phyloP scores from a whole-genome alignment of 2,888 invertebrate species.

The Pammene fasciana region DNA sequence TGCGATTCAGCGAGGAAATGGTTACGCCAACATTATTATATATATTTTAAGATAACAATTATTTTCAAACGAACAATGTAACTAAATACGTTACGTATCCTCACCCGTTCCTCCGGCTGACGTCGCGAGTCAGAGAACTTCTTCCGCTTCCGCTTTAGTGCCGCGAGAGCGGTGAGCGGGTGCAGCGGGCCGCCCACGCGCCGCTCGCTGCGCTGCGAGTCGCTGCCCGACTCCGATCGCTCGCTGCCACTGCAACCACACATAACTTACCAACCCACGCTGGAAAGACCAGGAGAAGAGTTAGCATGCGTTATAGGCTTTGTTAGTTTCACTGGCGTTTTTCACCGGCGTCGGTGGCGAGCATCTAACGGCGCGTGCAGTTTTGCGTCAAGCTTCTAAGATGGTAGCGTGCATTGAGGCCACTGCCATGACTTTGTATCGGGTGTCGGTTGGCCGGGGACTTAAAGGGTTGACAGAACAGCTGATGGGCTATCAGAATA shows the following conservation, averaged over 20 bases:
- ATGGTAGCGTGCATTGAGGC: too few relatives aligned
- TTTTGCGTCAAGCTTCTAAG: too few relatives aligned
- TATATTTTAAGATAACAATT: too few relatives aligned
- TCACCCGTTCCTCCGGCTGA: slow-evolving; percentile 65
- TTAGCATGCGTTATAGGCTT: slow-evolving; percentile 8
- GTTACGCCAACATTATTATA: too few relatives aligned
- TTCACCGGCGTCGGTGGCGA: background rate
- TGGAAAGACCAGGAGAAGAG: slow-evolving; percentile 18
- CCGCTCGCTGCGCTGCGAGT: slow-evolving; percentile 86
- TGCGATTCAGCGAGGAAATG: too few relatives aligned
- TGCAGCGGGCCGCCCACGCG: slow-evolving; percentile 60
- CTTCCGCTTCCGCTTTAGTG: slow-evolving; percentile 90
- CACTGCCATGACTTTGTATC: too few relatives aligned
- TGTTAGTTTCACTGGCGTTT: background rate
- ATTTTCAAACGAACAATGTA: too few relatives aligned
- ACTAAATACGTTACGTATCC: background rate
- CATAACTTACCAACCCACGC: slow-evolving; percentile 39
- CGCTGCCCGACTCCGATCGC: slow-evolving; percentile 87
- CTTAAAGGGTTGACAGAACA: too few relatives aligned
- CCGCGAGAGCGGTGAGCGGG: slow-evolving; percentile 86
- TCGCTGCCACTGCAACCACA: slow-evolving; percentile 78
- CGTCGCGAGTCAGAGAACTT: slow-evolving; percentile 92
- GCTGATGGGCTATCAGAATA: too few relatives aligned
- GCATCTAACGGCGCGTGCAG: too few relatives aligned
- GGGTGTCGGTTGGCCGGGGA: too few relatives aligned